Evolutionary conservation across 1,140 invertebrate species (phyloP), one percentile per base, ranked within the genome.

Genomic region (Scaptomyza pallida): DNA sequence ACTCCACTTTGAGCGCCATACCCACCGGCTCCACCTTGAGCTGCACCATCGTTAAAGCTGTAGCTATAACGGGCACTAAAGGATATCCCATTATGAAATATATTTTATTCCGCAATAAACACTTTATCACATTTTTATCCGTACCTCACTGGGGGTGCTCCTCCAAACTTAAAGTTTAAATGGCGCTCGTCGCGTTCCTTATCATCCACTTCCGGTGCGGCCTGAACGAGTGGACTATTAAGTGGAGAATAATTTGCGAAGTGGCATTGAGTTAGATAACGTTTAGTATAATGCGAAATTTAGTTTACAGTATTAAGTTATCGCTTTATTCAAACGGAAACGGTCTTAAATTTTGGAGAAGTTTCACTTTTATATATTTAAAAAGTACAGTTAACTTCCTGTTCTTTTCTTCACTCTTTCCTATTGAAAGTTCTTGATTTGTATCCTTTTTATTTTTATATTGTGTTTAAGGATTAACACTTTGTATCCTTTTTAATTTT

Each of bases 171-270:
- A 40, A 85, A 86, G 37, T 35, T 68, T 19, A 86, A 30, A 41
- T 86, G 82, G 43, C 81, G 81, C 19, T 74, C 73, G 35, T 57
- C 41, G 33, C 81, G 81, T 23, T 68, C 72, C 17, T 88, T 86
- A 81, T 88, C 82, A 45, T 19, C 57, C 15, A 19, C 65, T 40
- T 86, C 81, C 77, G 73, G 77, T 37, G 23, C 54, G 50, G 57
- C 59, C 23, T 67, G 64, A 51, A 19, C 43, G 15, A 85, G 19
- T 9, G 81, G 81, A 63, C 81, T 85, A 63, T 19, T 0, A 73
- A 61, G 44, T 74, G 44, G 54, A 64, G 40, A 82, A 61, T 47
- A 47, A 47, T 41, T 30, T 13, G 19, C 41, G 10, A 12, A 59
- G 13, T 43, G 61, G 37, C 40, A 54, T 63, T 54, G n/a, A 17